Base-by-base conservation (phyloP, 2,113 vertebrate genomes). In the Lophochroa leadbeateri region DNA sequence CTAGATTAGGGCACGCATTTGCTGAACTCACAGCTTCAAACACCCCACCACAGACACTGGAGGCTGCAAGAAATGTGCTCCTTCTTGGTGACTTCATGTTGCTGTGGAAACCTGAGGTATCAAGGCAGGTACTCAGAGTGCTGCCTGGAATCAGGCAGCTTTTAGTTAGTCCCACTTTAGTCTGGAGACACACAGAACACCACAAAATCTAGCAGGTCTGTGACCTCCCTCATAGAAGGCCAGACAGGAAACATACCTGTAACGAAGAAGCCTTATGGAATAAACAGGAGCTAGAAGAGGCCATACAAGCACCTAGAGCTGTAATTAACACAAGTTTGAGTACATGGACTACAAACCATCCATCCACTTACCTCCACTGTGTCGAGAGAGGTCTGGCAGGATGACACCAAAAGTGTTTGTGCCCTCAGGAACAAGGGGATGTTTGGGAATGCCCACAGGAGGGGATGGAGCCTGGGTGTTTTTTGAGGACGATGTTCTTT, bases 361-460 rank as follows among this genome's bases (percentile, higher is more conserved):
- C 60, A 3, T 9, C 7, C 57, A 68, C 97, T 82, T 97, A 99
- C 99, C 99, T 98, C 99, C 97, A 55, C 99, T 99, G 37, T 99
- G 99, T 24, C 98, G 97, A 28, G 98, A 96, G 3, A 90, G 67
- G 25, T 98, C 98, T 0, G 97, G 95, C 29, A 99, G 98, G 43
- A 99, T 88, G 17, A 99, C 99, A 5, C 99, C 99, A 1, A 99
- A 99, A 92, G 98, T 98, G 93, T 98, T 98, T 16, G 97, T 84
- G 35, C 96, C 97, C 89, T 99, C 99, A 0, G 98, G 98, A 61
- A 98, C 84, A 4, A 96, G 47, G 3, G 97, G 97, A 86, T 98
- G 98, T 35, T 99, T 98, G 3, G 99, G 99, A 33, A 97, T 2
- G 21, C 98, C 98, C 6, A 72, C 35, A 0, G 97, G 84, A 28